Evolutionary conservation across 2,797 vertebrate species (phyloP).

Genomic region (Graptemys geographica): DNA sequence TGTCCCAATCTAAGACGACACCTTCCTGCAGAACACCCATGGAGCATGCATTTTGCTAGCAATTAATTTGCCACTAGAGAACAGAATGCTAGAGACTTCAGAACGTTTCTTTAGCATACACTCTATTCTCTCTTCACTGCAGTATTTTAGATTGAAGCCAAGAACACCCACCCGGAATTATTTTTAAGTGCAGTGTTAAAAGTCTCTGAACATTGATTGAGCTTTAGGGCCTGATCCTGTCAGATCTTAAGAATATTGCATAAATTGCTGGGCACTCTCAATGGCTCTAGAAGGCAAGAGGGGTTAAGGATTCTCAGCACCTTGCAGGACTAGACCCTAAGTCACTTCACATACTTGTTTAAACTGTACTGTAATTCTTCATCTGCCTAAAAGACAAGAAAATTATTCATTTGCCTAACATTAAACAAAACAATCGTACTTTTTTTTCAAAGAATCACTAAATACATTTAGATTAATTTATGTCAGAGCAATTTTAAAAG

Average conservation of each 20-base stretch:
- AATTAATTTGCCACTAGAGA: constrained; percentile 56
- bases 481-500: constrained; percentile 33
- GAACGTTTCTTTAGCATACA: constrained; percentile 53
- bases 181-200: constrained; percentile 8
- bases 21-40: background rate
- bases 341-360: constrained; percentile 49
- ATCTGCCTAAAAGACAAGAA: constrained; percentile 59
- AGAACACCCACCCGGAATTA: constrained; percentile 61
- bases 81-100: constrained; percentile 40
- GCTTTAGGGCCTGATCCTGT: background rate
- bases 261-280: background rate
- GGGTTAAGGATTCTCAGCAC: background rate
- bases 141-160: constrained; percentile 59
- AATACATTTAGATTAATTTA: constrained; percentile 24
- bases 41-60: background rate
- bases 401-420: constrained; percentile 47
- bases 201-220: constrained; percentile 35
- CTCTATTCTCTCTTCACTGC: constrained; percentile 50
- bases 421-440: constrained; percentile 44
- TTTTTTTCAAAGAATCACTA: constrained; percentile 36
- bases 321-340: background rate
- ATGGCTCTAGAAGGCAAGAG: background rate
- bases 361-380: constrained; percentile 43
- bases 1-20: constrained; percentile 29
- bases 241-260: background rate